Base-by-base conservation (phyloP, 2,797 vertebrate species). In the Zonotrichia albicollis region DNA sequence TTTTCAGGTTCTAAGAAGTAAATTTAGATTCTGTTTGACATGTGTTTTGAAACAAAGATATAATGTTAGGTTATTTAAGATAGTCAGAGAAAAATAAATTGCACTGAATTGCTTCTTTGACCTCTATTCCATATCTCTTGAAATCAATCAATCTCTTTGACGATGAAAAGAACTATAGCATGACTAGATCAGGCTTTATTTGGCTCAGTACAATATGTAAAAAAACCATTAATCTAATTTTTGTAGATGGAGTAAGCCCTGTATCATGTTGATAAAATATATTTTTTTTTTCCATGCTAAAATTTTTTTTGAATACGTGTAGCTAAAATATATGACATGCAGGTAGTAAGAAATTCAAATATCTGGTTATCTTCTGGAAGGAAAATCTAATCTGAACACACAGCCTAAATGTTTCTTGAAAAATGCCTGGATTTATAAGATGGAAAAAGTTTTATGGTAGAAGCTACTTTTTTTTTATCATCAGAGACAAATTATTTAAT, bases 301-400 rank as follows among this genome's bases (percentile, higher is more conserved):
- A 29, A 8, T 16, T 43, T 2, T 73, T 73, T 32, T 72, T 85
- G 1, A 57, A 58, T 38, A 20, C 0, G 0, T 38, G 1, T 6
- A n/a, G 26, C 27, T 40, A 70, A 77, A 80, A 66, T 29, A 53
- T 9, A 14, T 62, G 20, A 18, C 23, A 54, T 34, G 4, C 3
- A 26, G 43, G 5, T 58, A 42, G 12, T 32, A 34, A 65, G 5
- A 16, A 13, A 68, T 61, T 67, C 7, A 84, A 45, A 70, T 84
- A 65, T 16, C 16, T 62, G 13, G 2, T 13, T 73, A 11, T 32
- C 9, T 74, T 14, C 27, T 68, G 29, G 6, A 70, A 95, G 57
- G 55, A 32, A 79, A 36, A 57, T 45, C 16, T 64, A 48, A 81
- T 54, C 46, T 30, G 17, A 79, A 38, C 4, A 64, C 8, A 22